phyloP scores from a whole-genome alignment of 2,797 vertebrate genomes.

The Myotis daubentonii region DNA sequence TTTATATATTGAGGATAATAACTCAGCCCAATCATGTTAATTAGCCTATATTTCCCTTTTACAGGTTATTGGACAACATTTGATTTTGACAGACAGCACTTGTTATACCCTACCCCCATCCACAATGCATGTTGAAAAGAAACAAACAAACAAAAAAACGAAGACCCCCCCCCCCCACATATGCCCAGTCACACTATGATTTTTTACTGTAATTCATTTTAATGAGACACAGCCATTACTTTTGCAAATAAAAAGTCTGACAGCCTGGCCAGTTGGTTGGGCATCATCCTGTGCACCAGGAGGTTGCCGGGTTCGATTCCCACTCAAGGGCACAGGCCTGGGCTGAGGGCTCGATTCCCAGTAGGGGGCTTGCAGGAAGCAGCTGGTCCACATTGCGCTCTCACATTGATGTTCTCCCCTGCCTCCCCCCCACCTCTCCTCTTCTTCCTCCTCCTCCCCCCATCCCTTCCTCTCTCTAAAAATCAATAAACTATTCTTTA shows the following conservation, averaged over 20 bases:
- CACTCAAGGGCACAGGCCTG: neutral
- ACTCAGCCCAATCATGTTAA: neutral
- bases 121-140: neutral
- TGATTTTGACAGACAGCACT: neutral
- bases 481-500: neutral
- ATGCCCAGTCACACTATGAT: neutral
- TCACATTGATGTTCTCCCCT: no score
- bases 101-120: neutral
- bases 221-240: neutral
- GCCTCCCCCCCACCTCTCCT: no score
- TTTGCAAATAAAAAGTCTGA: neutral
- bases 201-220: neutral
- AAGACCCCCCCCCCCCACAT: no score
- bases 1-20: neutral
- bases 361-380: no score
- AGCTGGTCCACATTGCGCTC: no score
- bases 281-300: neutral
- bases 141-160: neutral
- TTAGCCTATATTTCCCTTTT: neutral
- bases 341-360: no score
- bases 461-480: neutral
- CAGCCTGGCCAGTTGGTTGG: neutral
- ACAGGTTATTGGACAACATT: neutral
- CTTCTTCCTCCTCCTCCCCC: no score
- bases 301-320: neutral